Conservation (phyloP, 2,113 vertebrate genomes). For the Galbula dea region DNA sequence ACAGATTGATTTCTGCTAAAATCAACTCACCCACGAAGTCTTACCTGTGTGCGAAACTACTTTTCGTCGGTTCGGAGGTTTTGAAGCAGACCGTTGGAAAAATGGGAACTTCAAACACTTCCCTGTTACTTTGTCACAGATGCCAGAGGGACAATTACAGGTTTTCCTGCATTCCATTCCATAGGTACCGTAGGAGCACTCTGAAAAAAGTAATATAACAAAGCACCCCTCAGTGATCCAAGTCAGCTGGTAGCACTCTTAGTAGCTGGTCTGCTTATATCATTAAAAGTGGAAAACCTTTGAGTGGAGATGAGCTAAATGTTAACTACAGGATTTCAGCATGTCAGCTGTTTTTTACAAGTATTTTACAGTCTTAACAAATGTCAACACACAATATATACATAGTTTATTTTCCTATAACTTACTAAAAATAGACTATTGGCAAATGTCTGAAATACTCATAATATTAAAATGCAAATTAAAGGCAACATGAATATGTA, state of each 20-base stretch:
- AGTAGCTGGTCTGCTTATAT: not conserved
- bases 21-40: not conserved
- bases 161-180: constrained; percentile 89
- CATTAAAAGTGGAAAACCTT: not conserved
- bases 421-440: not conserved
- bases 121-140: constrained; percentile 92
- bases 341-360: not conserved
- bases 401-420: not conserved
- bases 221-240: not conserved
- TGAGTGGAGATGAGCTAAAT: not conserved
- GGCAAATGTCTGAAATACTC: not conserved
- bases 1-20: not conserved
- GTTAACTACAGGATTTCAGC: not conserved
- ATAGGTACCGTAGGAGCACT: constrained; percentile 91
- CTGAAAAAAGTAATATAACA: constrained; percentile 62
- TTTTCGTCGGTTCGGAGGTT: constrained; percentile 72
- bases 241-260: not conserved
- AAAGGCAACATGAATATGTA: not conserved
- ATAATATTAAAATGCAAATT: not conserved
- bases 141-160: constrained; percentile 88
- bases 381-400: not conserved
- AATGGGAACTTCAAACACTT: constrained; percentile 89
- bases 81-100: constrained; percentile 79
- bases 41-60: constrained; percentile 78
- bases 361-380: not conserved